phyloP scores from a whole-genome alignment of 2,888 invertebrate genomes.

The Apamea sordens region DNA sequence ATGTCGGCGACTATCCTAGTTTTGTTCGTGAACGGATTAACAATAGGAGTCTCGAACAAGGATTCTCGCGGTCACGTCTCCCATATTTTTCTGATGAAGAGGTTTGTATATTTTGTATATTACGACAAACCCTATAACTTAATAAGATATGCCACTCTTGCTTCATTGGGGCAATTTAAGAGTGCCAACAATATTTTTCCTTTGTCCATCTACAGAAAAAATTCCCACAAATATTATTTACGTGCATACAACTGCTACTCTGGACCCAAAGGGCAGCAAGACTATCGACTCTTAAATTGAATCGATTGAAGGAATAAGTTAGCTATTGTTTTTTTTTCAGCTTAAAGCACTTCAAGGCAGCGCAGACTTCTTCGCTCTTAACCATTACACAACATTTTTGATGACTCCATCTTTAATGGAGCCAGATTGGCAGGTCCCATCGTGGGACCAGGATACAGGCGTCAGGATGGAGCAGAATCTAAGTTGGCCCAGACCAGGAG shows the following conservation, averaged over 20 bases:
- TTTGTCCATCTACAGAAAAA: not conserved
- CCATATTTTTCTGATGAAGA: constrained; percentile 86
- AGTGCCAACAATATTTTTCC: not conserved
- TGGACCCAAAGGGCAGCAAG: not conserved
- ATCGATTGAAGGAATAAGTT: not conserved
- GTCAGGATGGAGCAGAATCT: constrained; percentile 80
- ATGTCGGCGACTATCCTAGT: constrained; percentile 86
- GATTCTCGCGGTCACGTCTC: constrained; percentile 86
- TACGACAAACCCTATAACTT: not conserved
- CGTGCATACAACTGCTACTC: not conserved
- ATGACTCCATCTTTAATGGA: constrained; percentile 82
- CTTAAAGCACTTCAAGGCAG: constrained; percentile 80
- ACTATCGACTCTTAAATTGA: not conserved
- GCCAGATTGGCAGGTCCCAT: constrained; percentile 77
- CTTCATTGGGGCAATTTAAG: not conserved
- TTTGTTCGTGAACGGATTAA: constrained; percentile 85
- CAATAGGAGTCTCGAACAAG: constrained; percentile 83
- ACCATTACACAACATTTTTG: constrained; percentile 89
- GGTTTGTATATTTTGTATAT: constrained; percentile 71
- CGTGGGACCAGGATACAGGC: constrained; percentile 82
- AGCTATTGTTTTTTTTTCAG: constrained; percentile 71
- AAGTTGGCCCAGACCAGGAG: constrained; percentile 84
- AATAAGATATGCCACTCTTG: not conserved
- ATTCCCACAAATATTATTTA: not conserved
- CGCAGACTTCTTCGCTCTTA: constrained; percentile 91